Evolutionary conservation across 1,140 invertebrate species (phyloP), one percentile per base, ranked within the genome.

Genomic region (Metopolophium dirhodum): DNA sequence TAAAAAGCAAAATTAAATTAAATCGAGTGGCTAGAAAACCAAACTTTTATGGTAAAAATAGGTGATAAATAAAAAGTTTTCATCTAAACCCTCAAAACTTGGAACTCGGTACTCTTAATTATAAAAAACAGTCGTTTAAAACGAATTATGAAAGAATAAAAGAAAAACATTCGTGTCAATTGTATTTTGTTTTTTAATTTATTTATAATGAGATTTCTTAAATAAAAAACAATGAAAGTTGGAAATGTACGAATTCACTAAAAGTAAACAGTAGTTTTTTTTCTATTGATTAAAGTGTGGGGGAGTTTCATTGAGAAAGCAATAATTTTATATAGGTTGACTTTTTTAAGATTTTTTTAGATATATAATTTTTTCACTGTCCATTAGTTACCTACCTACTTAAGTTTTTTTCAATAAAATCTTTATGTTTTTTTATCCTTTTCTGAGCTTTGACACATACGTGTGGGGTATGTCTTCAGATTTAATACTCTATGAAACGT

Each of bases 71-170:
- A 41, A 90, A 89, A 89, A 90, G 88, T 90, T 90, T 61, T 61
- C 26, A 30, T 45, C 23, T 35, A 30, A 90, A 89, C 49, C 20
- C 54, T 8, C 30, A 90, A 90, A 90, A 57, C 30, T 90, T 61
- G 51, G 54, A 23, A 61, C 37, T 41, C 22, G 2, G 26, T 0
- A 26, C 35, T 61, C 14, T 61, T 30, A 61, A 61, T 90, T 90
- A 57, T 47, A n/a, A 90, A 90, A 61, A 89, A 37, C 35, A 89
- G 51, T 57, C 30, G 14, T 90, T 61, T 90, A 54, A 90, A 41
- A 41, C 9, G 9, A 90, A 90, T 90, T 90, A 61, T 90, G 54
- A 90, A 90, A 30, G 37, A 89, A 61, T 90, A 57, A 90, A 90
- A 90, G 30, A 61, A 61, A 61, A 30, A 90, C 23, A 45, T 54